Conservation (phyloP, 2,113 vertebrate genomes). For the Zosterops japonicus region DNA sequence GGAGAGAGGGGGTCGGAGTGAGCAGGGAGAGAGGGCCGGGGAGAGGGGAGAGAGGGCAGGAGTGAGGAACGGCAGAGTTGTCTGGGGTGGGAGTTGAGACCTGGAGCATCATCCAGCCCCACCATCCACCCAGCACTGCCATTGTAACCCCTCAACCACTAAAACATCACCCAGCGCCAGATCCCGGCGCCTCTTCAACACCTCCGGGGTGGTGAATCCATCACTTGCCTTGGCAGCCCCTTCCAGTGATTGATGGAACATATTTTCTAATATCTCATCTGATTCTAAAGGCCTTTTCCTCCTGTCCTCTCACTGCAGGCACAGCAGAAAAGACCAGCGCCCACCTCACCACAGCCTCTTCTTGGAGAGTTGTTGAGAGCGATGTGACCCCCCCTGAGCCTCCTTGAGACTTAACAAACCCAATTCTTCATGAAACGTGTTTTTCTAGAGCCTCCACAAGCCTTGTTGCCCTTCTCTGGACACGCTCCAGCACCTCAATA, state of each 20-base stretch:
- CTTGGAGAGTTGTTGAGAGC: background rate
- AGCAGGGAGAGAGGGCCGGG: background rate
- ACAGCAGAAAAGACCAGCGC: background rate
- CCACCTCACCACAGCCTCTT: background rate
- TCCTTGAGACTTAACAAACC: background rate
- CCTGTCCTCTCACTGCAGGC: background rate
- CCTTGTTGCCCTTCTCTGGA: background rate
- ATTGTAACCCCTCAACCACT: accelerated
- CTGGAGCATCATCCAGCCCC: background rate
- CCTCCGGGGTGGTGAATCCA: background rate
- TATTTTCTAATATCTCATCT: background rate
- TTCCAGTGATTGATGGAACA: background rate
- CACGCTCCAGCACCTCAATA: background rate
- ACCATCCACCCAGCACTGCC: background rate
- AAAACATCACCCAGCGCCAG: background rate
- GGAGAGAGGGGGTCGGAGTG: accelerated
- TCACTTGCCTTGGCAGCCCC: background rate
- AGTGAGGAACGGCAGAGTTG: accelerated
- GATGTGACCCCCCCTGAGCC: background rate
- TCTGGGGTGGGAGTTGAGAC: accelerated
- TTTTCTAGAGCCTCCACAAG: background rate
- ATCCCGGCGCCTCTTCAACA: background rate
- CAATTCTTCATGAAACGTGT: background rate
- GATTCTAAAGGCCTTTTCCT: background rate
- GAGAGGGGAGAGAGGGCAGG: background rate